Evolutionary conservation across 2,888 invertebrate genomes (phyloP), one percentile per base, ranked within the genome.

Genomic region (Seira musarum): DNA sequence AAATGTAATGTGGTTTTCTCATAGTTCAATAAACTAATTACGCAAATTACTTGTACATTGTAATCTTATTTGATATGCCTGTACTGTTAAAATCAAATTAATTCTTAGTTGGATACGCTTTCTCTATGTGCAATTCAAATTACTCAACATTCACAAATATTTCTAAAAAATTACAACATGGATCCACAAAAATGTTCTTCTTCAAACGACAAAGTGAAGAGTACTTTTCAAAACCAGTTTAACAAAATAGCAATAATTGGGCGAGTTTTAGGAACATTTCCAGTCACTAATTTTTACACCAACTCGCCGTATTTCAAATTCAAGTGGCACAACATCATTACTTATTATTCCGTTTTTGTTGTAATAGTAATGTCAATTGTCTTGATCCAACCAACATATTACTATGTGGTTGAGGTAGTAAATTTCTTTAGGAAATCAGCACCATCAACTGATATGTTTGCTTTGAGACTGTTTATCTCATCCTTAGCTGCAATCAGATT

Each of bases 141-240:
- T n/a, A n/a, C n/a, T n/a, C n/a, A n/a, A n/a, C n/a, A n/a, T n/a
- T n/a, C n/a, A n/a, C n/a, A n/a, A n/a, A n/a, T n/a, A n/a, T n/a
- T n/a, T n/a, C n/a, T n/a, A n/a, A n/a, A n/a, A n/a, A n/a, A n/a
- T n/a, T n/a, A n/a, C n/a, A n/a, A n/a, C n/a, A n/a, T n/a, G n/a
- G n/a, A n/a, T n/a, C n/a, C n/a, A n/a, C n/a, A n/a, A n/a, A n/a
- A n/a, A n/a, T n/a, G n/a, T n/a, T n/a, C n/a, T n/a, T n/a, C n/a
- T n/a, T n/a, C n/a, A n/a, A n/a, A n/a, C n/a, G n/a, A n/a, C n/a
- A 35, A 22, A 67, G 67, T 17, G 22, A 67, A 35, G 30, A 64
- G 30, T 25, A 21, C 13, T 46, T 68, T 25, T 57, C 6, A 2
- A 17, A 13, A 17, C 40, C 46, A 22, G n/a, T 71, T 63, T 24